Percentiles rank a stretch among this genome's conserved stretches.
Conservation (phyloP, 2,797 vertebrate species). For the Neosalanx taihuensis region DNA sequence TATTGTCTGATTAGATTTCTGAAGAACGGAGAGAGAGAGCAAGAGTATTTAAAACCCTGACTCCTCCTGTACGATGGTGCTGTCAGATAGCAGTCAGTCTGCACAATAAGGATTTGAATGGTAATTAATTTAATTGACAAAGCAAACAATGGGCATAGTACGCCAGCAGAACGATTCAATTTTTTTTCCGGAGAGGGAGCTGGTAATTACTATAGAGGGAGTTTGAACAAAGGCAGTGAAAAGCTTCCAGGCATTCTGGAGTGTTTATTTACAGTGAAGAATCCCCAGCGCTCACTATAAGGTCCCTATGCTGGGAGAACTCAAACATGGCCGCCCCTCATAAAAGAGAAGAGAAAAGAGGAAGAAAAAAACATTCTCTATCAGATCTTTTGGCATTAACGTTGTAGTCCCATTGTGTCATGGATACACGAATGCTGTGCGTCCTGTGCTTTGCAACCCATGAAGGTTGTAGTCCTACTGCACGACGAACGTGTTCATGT, state of each 20-base stretch:
- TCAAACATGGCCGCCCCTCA: conserved; percentile 33
- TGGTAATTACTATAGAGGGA: conserved; percentile 44
- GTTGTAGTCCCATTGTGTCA: not conserved
- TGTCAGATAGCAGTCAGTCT: conserved; percentile 69
- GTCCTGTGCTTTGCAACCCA: no score
- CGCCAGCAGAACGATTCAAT: conserved; percentile 61
- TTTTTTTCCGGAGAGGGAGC: conserved; percentile 30
- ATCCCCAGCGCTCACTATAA: not conserved
- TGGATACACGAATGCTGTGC: no score
- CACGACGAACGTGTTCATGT: no score
- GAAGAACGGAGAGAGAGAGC: conserved; percentile 52
- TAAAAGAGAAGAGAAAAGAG: conserved; percentile 15
- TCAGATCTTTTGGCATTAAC: conserved; percentile 9
- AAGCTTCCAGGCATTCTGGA: conserved; percentile 51
- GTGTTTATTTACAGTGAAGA: not conserved
- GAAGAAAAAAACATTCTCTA: conserved; percentile 8
- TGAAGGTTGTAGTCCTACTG: no score
- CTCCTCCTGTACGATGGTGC: conserved; percentile 67
- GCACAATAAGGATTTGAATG: conserved; percentile 77
- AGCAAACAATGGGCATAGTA: conserved; percentile 68
- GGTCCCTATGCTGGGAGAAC: not conserved
- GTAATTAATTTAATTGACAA: conserved; percentile 79
- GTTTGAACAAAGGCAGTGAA: conserved; percentile 66
- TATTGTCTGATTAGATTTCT: conserved; percentile 74
- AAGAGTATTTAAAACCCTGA: conserved; percentile 64